Evolutionary conservation across 2,888 invertebrate genomes (phyloP).

Genomic region (Synergus umbraculus): DNA sequence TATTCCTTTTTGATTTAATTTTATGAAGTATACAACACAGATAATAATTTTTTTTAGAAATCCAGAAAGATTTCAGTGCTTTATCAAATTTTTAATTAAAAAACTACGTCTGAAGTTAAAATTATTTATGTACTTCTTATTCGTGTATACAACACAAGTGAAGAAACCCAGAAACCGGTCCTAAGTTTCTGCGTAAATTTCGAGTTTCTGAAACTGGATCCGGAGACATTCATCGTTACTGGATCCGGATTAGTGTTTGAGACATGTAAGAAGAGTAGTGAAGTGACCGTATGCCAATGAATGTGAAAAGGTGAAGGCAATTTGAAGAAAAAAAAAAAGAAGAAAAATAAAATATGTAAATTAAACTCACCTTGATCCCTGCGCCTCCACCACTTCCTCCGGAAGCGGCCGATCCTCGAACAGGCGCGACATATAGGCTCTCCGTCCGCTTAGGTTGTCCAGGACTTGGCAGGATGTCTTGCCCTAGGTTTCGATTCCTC

Average conservation of each 20-base stretch:
- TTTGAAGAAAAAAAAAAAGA: constrained; percentile 41
- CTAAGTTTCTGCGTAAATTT: not conserved
- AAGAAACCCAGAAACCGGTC: constrained; percentile 24
- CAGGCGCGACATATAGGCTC: constrained; percentile 88
- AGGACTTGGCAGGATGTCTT: constrained; percentile 92
- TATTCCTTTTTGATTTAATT: too few relatives aligned
- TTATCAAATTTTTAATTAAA: too few relatives aligned
- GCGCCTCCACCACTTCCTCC: constrained; percentile 69
- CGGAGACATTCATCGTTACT: constrained; percentile 17
- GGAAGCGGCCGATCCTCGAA: constrained; percentile 67
- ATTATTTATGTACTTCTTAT: not conserved
- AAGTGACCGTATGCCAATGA: constrained; percentile 43
- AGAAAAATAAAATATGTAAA: constrained; percentile 37
- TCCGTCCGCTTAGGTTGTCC: constrained; percentile 94
- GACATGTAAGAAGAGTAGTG: constrained; percentile 29
- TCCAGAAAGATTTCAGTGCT: too few relatives aligned
- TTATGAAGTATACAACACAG: too few relatives aligned
- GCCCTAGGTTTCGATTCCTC: constrained; percentile 89
- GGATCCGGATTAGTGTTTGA: not conserved
- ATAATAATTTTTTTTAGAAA: too few relatives aligned
- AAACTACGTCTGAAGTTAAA: too few relatives aligned
- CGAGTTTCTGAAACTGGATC: constrained; percentile 3
- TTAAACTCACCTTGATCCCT: constrained; percentile 67
- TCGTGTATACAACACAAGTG: not conserved
- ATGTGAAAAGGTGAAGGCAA: constrained; percentile 40